A percentile compares a stretch with the other conserved stretches of the same genome.
phyloP scores from a whole-genome alignment of 2,797 vertebrate species.

The Leucoraja ocellata region DNA sequence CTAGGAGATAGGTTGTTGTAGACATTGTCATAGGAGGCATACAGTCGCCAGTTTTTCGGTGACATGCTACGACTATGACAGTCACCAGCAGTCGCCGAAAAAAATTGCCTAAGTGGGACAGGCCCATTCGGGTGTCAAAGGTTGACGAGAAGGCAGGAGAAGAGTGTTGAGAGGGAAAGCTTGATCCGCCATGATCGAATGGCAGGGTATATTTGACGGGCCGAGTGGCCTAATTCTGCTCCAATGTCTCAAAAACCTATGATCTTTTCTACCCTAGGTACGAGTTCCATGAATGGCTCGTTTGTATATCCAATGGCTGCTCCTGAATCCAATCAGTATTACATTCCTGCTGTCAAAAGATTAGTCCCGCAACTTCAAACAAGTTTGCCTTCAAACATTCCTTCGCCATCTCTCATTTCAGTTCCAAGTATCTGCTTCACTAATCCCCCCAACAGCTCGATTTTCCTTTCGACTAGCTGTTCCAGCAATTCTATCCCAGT shows the following conservation, averaged over 20 bases:
- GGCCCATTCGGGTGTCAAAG: no score
- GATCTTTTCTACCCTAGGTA: not conserved
- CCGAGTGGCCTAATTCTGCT: no score
- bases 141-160: no score
- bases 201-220: no score
- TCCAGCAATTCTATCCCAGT: not conserved
- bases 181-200: no score
- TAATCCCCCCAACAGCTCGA: not conserved
- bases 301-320: not conserved
- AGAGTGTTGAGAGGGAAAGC: no score
- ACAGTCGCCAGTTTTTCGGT: no score
- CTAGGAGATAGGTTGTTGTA: no score
- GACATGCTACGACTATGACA: no score
- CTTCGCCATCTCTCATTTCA: not conserved
- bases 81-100: no score
- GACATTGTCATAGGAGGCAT: no score
- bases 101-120: no score
- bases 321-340: constrained; percentile 9
- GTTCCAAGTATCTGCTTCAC: not conserved
- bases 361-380: constrained; percentile 14
- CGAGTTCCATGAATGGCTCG: not conserved
- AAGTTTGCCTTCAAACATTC: constrained; percentile 1
- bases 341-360: not conserved
- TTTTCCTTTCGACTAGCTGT: not conserved
- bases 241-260: not conserved